phyloP scores from a whole-genome alignment of 2,797 vertebrate genomes.

The Taenioides sp. region DNA sequence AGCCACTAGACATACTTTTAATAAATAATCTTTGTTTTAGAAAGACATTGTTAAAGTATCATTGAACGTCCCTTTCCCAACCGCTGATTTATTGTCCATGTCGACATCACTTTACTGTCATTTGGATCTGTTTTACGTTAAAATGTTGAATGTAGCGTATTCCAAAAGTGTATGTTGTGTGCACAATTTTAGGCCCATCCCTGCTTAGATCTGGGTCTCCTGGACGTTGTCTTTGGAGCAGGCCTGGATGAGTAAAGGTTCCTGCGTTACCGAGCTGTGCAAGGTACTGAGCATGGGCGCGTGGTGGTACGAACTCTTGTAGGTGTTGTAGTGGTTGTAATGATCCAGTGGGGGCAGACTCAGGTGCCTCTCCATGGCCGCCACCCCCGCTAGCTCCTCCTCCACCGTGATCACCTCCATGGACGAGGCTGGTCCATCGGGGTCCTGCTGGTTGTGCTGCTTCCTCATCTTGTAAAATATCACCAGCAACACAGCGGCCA shows the following conservation, averaged over 20 bases:
- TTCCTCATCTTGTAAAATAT: conserved; percentile 99
- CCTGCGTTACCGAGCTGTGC: conserved; percentile 97
- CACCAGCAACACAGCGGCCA: conserved; percentile 98
- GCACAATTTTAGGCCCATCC: conserved; percentile 38
- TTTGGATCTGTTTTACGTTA: conserved; percentile 50
- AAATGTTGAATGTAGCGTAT: conserved; percentile 61
- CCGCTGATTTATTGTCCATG: conserved; percentile 79
- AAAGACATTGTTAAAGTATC: conserved; percentile 99
- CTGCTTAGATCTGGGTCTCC: conserved; percentile 96
- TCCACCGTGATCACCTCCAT: conserved; percentile 99
- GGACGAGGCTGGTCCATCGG: conserved; percentile 93
- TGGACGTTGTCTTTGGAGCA: conserved; percentile 99
- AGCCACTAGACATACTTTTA: conserved; percentile 99
- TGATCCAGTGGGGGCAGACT: conserved; percentile 95
- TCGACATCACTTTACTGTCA: conserved; percentile 50
- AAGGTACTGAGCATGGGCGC: conserved; percentile 95
- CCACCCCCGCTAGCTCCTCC: conserved; percentile 94
- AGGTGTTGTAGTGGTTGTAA: conserved; percentile 99
- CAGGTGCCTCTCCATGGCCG: conserved; percentile 94
- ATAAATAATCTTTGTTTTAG: conserved; percentile 99
- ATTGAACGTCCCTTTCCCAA: conserved; percentile 91
- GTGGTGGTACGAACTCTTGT: conserved; percentile 98
- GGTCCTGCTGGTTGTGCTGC: conserved; percentile 97
- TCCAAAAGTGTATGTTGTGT: conserved; percentile 53
- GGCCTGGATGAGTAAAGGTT: conserved; percentile 99